phyloP scores from a whole-genome alignment of 2,113 vertebrate species.

The Ginglymostoma cirratum region DNA sequence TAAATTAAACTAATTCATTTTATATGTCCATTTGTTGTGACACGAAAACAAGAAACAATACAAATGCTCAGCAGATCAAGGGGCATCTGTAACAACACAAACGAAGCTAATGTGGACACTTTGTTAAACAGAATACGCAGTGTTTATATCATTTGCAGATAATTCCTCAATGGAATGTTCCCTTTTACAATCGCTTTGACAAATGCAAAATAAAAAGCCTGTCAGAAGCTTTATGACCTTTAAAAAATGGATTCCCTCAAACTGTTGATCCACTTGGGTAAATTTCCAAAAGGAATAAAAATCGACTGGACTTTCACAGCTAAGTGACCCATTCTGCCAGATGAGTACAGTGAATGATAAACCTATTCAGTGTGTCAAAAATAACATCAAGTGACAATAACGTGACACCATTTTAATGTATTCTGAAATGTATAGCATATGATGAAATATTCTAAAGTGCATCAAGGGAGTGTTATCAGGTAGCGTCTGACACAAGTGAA shows the following conservation, averaged over 20 bases:
- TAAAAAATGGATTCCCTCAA: not conserved
- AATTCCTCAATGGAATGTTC: not conserved
- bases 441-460: not conserved
- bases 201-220: not conserved
- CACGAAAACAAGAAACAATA: not conserved
- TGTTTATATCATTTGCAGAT: not conserved
- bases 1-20: not conserved
- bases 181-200: not conserved
- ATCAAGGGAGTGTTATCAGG: not conserved
- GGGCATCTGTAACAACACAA: not conserved
- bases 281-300: not conserved
- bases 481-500: not conserved
- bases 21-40: not conserved
- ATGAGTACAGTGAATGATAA: not conserved
- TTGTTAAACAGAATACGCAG: not conserved
- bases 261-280: not conserved
- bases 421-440: not conserved
- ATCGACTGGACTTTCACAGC: not conserved
- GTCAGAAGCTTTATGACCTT: not conserved
- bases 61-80: not conserved
- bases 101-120: too few relatives aligned
- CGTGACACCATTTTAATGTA: not conserved
- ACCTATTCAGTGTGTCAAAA: too few relatives aligned
- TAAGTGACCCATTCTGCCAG: not conserved
- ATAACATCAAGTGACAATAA: not conserved